Conservation (phyloP, 2,113 vertebrate genomes). For the Trochalopteron elliotii region DNA sequence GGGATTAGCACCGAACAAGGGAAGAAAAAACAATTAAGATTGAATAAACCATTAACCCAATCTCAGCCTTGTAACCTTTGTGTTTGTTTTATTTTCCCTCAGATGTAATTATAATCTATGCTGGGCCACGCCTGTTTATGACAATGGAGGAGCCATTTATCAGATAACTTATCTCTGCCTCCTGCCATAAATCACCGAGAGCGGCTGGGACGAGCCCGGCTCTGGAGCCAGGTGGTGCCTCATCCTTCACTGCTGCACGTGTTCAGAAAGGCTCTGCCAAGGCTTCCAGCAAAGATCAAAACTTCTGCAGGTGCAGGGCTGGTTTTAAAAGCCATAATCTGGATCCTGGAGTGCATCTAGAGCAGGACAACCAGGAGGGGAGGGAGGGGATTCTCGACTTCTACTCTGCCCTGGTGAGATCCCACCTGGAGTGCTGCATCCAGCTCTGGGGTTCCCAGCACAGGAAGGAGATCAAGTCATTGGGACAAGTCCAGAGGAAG, state of each 20-base stretch:
- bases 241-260: accelerated
- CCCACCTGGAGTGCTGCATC: not conserved
- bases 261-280: not conserved
- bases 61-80: not conserved
- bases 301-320: not conserved
- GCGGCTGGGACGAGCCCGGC: not conserved
- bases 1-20: not conserved
- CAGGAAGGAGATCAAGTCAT: accelerated
- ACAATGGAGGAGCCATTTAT: not conserved
- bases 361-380: not conserved
- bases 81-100: not conserved
- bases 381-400: not conserved
- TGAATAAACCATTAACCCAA: not conserved
- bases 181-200: not conserved
- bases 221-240: not conserved
- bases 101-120: not conserved
- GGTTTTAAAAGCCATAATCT: not conserved
- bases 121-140: not conserved
- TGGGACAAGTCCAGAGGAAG: not conserved
- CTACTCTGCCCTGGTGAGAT: not conserved
- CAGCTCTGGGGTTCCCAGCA: not conserved
- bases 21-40: not conserved
- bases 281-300: not conserved
- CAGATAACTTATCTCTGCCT: not conserved
- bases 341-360: not conserved